Conservation (phyloP, 1,140 invertebrate species). For the Maniola jurtina region DNA sequence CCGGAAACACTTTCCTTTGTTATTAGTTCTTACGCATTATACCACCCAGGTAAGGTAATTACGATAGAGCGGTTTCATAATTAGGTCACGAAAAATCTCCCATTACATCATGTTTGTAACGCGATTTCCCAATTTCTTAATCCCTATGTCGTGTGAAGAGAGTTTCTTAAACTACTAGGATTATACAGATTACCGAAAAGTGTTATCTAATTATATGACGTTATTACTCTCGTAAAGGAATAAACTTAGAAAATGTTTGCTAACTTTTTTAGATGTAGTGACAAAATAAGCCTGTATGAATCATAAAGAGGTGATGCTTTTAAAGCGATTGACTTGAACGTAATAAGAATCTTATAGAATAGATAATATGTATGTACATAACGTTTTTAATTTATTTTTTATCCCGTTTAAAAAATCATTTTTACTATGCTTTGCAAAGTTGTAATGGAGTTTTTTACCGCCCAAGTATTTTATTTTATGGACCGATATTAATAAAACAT, state of each 20-base stretch:
- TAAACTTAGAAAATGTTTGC: conserved; percentile 16
- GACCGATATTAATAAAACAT: no score
- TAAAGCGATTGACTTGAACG: background rate
- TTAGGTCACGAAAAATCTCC: conserved; percentile 3
- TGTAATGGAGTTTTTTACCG: no score
- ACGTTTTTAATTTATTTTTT: no score
- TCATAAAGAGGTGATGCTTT: background rate
- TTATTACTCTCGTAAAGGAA: background rate
- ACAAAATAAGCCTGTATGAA: background rate
- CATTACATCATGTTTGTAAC: conserved; percentile 10
- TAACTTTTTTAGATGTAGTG: background rate
- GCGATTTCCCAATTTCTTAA: conserved; percentile 5
- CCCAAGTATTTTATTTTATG: no score
- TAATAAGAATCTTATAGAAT: no score
- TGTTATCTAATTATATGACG: conserved; percentile 6
- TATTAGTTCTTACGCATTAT: background rate
- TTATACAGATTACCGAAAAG: conserved; percentile 1
- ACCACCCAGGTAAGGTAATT: background rate
- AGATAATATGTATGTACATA: no score
- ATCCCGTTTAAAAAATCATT: no score
- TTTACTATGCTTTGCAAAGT: no score
- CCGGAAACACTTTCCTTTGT: no score
- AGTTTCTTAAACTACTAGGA: conserved; percentile 1
- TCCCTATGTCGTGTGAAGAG: background rate
- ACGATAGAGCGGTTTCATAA: background rate